These are phyloP conservation scores for Trachythela sp. DNA, from an alignment of 64 coral and sea anemone genomes.

Conservation along the genomic window DNA sequence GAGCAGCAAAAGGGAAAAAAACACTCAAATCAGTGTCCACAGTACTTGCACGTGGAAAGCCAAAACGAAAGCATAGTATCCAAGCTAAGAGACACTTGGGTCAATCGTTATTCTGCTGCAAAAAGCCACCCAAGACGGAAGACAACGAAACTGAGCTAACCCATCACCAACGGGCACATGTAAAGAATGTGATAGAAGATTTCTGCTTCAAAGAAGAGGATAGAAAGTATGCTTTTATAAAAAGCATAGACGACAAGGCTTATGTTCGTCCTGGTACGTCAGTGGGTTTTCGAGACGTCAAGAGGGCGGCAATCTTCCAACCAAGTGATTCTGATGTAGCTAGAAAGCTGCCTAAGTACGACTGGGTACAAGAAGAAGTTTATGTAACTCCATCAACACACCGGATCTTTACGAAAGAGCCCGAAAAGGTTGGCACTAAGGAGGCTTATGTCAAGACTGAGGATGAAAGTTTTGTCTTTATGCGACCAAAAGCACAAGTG, in stretches of 20 bases:
- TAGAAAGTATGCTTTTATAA: too few relatives aligned
- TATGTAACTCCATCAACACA: conserved; percentile 34
- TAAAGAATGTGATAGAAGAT: not conserved
- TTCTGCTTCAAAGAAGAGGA: too few relatives aligned
- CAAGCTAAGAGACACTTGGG: too few relatives aligned
- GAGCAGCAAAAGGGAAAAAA: too few relatives aligned
- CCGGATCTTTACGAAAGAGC: conserved; percentile 14
- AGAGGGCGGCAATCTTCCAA: not conserved
- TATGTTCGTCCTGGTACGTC: too few relatives aligned
- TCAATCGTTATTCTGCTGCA: not conserved
- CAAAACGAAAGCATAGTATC: too few relatives aligned
- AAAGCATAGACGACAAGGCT: too few relatives aligned
- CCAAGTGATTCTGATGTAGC: conserved; percentile 14
- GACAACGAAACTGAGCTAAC: not conserved
- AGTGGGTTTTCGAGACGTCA: too few relatives aligned
- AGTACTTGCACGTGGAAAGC: too few relatives aligned
- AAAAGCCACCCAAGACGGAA: not conserved
- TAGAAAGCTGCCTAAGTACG: conserved; percentile 37
- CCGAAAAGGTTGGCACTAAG: not conserved
- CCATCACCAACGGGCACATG: not conserved
- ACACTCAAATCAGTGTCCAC: too few relatives aligned
- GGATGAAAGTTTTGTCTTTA: conserved; percentile 38
- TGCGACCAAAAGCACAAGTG: conserved; percentile 38
- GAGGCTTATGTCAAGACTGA: conserved; percentile 25
- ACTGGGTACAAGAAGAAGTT: conserved; percentile 36